These are phyloP conservation scores for Catostomus latipinnis DNA, from an alignment of 2,797 vertebrate species.

Conservation along the genomic window DNA sequence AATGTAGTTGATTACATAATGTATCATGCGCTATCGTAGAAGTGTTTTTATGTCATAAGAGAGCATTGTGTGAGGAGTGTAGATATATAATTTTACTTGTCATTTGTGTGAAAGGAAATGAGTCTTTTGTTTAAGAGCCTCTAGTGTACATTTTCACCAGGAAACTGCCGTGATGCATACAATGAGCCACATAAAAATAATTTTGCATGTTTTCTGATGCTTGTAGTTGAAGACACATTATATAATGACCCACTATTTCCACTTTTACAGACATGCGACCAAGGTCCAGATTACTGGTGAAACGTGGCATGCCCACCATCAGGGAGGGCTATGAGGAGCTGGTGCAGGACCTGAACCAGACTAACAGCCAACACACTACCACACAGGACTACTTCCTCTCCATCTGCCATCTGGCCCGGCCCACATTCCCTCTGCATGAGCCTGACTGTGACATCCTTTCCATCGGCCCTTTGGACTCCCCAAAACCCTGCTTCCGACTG, in stretches of 20 bases:
- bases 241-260: not conserved
- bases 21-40: no score
- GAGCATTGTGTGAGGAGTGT: no score
- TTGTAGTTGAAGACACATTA: no score
- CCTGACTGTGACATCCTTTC: slow-evolving; percentile 61
- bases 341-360: slow-evolving; percentile 69
- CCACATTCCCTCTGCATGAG: slow-evolving; percentile 78
- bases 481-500: slow-evolving; percentile 61
- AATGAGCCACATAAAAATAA: no score
- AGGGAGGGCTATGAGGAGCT: slow-evolving; percentile 73
- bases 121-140: no score
- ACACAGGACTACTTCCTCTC: slow-evolving; percentile 86
- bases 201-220: no score
- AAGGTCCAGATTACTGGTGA: slow-evolving; percentile 66
- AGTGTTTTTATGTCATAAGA: no score
- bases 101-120: no score
- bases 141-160: no score
- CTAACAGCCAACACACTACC: slow-evolving; percentile 61
- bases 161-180: no score
- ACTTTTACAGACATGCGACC: slow-evolving; percentile 74
- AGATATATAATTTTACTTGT: no score
- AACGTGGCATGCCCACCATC: slow-evolving; percentile 77
- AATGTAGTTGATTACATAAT: no score
- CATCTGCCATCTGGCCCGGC: slow-evolving; percentile 87
- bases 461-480: slow-evolving; percentile 60